Evolutionary conservation across 2,888 invertebrate species (phyloP).

Genomic region (Limnephilus auricula): DNA sequence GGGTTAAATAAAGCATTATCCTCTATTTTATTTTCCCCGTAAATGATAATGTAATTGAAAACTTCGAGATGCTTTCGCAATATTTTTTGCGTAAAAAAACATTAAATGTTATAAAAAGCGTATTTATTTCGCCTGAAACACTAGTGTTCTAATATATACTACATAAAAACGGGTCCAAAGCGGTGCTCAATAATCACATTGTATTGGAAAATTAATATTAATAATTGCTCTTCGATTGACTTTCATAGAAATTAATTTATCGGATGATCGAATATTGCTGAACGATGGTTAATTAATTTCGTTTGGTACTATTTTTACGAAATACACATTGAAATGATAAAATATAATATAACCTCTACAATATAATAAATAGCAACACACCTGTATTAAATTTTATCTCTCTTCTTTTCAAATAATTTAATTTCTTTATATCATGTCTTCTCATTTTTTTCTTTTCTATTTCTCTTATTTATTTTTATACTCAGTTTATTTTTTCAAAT

Average conservation of each 20-base stretch:
- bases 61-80: background rate
- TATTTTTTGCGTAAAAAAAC: background rate
- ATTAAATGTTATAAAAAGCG: background rate
- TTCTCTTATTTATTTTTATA: no score
- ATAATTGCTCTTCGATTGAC: slow-evolving; percentile 16
- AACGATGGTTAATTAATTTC: background rate
- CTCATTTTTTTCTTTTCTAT: no score
- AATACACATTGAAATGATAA: background rate
- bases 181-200: slow-evolving; percentile 12
- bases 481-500: no score
- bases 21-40: background rate
- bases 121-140: background rate
- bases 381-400: no score
- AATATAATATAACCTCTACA: no score
- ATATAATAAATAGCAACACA: no score
- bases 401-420: no score
- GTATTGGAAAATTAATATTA: slow-evolving; percentile 18
- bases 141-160: background rate
- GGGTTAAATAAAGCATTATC: background rate
- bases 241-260: background rate
- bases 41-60: background rate
- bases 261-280: background rate
- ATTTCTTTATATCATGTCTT: no score
- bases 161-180: background rate
- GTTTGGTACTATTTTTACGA: background rate